These are phyloP conservation scores for Agonum fuliginosum DNA, from an alignment of 2,888 invertebrate species.

Conservation along the genomic window DNA sequence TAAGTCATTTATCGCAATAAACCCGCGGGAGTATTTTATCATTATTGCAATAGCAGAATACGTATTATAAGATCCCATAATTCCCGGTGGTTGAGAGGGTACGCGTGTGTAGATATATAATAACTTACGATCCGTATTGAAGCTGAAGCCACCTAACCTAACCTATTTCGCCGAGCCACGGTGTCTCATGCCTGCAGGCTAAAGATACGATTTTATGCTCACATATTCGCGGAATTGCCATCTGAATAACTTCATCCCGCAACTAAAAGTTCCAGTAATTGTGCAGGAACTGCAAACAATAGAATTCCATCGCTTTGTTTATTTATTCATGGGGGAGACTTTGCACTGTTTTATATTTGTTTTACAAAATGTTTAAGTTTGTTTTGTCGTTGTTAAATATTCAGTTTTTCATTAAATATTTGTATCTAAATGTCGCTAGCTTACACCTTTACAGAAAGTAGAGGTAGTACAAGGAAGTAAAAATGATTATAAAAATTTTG, in stretches of 20 bases:
- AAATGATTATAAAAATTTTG: too few relatives aligned
- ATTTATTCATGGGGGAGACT: too few relatives aligned
- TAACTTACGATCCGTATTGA: conserved; percentile 42
- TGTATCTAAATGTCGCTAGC: too few relatives aligned
- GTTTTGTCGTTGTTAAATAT: too few relatives aligned
- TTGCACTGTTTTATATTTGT: too few relatives aligned
- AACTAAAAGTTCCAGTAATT: background rate
- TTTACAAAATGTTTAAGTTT: too few relatives aligned
- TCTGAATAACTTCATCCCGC: conserved; percentile 21
- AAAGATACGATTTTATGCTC: conserved; percentile 48
- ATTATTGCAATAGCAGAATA: conserved; percentile 18
- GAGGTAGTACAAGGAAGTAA: too few relatives aligned
- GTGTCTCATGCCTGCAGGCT: conserved; percentile 41
- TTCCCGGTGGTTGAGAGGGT: background rate
- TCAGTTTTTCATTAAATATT: too few relatives aligned
- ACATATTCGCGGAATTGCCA: conserved; percentile 24
- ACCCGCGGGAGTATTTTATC: conserved; percentile 20
- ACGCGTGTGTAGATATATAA: conserved; percentile 41
- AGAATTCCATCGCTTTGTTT: background rate
- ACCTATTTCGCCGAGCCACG: conserved; percentile 13
- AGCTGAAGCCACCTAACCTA: background rate
- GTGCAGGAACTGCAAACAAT: background rate
- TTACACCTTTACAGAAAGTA: too few relatives aligned
- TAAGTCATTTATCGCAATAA: background rate
- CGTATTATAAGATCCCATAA: conserved; percentile 31